Evolutionary conservation across 1,140 invertebrate species (phyloP).

Genomic region (Caenorhabditis elegans): DNA sequence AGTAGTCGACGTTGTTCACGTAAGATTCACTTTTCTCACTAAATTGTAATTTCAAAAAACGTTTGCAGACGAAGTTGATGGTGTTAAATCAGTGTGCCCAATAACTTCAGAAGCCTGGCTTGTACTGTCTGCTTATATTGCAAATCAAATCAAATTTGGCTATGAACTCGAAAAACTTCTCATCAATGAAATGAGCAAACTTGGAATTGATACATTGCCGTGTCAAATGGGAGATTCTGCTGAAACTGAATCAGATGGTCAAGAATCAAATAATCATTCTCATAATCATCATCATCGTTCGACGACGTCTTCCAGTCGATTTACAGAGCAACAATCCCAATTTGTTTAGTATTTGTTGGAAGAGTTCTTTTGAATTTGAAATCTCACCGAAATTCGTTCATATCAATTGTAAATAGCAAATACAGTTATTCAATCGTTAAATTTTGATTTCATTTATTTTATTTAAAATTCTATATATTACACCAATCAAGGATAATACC

Average conservation of each 20-base stretch:
- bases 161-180: conserved; percentile 39
- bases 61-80: background rate
- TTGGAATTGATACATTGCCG: background rate
- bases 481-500: background rate
- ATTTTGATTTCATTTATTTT: background rate
- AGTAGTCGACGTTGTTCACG: conserved; percentile 1
- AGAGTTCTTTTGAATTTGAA: too few species aligned
- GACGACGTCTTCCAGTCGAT: background rate
- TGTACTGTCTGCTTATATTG: conserved; percentile 34
- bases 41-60: background rate
- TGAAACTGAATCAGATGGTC: background rate
- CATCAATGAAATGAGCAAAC: conserved; percentile 38
- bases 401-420: background rate
- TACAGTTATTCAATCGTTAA: background rate
- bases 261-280: background rate
- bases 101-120: conserved; percentile 41
- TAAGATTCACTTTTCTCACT: background rate
- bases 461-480: background rate
- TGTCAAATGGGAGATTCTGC: background rate
- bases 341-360: background rate
- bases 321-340: background rate
- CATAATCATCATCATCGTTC: background rate
- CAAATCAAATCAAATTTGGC: conserved; percentile 40
- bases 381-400: background rate
- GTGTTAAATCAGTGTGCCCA: conserved; percentile 28